phyloP scores from a whole-genome alignment of 1,140 invertebrate genomes.

The Cepaea nemoralis region DNA sequence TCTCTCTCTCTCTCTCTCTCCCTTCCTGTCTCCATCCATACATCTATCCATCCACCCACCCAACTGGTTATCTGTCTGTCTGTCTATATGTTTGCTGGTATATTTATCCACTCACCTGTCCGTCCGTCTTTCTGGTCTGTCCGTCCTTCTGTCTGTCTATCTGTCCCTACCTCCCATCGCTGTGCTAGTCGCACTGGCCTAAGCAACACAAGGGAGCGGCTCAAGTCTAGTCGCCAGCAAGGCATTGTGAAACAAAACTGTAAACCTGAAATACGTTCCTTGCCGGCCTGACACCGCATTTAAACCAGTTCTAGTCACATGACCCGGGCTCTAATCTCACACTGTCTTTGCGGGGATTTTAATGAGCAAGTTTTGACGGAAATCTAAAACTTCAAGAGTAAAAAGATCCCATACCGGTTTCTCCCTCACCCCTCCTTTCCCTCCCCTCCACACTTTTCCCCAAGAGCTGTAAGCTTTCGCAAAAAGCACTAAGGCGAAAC shows the following conservation, averaged over 20 bases:
- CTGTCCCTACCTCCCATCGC: neutral
- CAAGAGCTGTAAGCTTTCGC: neutral
- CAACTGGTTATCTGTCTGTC: neutral
- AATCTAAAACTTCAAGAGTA: neutral
- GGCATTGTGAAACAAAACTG: neutral
- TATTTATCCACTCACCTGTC: too few species aligned
- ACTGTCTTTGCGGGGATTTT: conserved; percentile 2
- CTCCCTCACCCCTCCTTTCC: neutral
- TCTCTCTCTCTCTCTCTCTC: neutral
- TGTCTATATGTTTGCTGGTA: neutral
- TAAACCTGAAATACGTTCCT: neutral
- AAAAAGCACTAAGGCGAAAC: neutral
- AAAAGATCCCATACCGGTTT: neutral
- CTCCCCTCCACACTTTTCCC: neutral
- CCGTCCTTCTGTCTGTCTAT: neutral
- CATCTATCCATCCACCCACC: too few species aligned
- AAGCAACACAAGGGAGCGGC: too few species aligned
- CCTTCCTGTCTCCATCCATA: neutral
- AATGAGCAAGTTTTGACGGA: conserved; percentile 5
- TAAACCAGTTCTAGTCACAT: conserved; percentile 1
- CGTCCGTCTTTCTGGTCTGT: neutral
- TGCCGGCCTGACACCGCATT: neutral
- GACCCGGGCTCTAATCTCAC: neutral
- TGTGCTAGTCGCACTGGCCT: too few species aligned
- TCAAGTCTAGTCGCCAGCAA: neutral